These are phyloP conservation scores for Drosophila ustulata DNA, from an alignment of 2,888 invertebrate species.

Conservation along the genomic window DNA sequence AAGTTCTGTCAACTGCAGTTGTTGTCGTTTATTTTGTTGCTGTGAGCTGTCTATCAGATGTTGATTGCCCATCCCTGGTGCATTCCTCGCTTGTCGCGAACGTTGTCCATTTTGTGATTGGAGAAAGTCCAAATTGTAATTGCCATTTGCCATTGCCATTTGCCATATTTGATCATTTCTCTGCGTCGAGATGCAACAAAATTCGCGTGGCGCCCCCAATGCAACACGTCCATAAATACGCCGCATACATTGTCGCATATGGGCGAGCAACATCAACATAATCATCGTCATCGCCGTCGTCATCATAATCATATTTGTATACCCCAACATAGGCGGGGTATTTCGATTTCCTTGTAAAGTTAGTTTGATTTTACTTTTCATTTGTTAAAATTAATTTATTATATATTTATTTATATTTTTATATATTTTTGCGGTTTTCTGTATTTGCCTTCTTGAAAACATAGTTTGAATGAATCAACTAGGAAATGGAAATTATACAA, in stretches of 20 bases:
- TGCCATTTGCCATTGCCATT: constrained; percentile 37
- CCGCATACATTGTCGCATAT: constrained; percentile 31
- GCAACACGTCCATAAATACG: background rate
- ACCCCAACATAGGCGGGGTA: background rate
- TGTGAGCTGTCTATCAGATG: constrained; percentile 17
- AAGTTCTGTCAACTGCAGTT: background rate
- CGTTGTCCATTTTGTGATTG: constrained; percentile 45
- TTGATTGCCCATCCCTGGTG: constrained; percentile 38
- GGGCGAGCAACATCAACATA: constrained; percentile 14
- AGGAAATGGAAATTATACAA: no score
- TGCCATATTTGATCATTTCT: constrained; percentile 56
- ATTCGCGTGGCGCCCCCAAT: constrained; percentile 13
- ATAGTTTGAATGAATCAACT: no score
- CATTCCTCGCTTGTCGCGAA: constrained; percentile 27
- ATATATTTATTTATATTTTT: no score
- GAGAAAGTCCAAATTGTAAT: constrained; percentile 66
- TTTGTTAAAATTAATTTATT: no score
- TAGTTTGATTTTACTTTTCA: no score
- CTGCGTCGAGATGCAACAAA: constrained; percentile 25
- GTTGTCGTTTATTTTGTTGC: background rate
- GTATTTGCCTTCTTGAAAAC: no score
- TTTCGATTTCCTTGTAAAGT: background rate
- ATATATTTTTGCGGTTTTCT: no score
- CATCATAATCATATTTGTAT: constrained; percentile 23
- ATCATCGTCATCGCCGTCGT: constrained; percentile 8